These are phyloP conservation scores for Zosterops pallidus DNA, from an alignment of 2,113 vertebrate genomes.

Conservation along the genomic window DNA sequence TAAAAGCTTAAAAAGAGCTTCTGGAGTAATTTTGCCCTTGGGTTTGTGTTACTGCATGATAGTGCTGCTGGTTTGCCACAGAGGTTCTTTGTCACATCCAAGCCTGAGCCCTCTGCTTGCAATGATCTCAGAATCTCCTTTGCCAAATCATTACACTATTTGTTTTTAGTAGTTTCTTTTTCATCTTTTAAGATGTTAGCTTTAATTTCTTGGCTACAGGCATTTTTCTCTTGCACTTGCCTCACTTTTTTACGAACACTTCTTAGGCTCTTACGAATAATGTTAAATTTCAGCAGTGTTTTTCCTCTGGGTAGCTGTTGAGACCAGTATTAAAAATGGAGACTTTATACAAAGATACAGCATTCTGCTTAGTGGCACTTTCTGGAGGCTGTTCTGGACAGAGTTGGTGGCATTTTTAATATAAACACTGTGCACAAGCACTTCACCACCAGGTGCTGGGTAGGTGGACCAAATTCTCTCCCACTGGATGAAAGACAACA, in stretches of 20 bases:
- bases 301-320: neutral
- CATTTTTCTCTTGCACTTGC: conserved; percentile 16
- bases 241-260: neutral
- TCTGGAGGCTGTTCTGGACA: neutral
- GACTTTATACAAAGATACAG: neutral
- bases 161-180: conserved; percentile 40
- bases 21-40: neutral
- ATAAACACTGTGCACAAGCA: neutral
- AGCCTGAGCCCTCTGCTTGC: neutral
- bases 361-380: neutral
- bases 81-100: conserved; percentile 25
- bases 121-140: conserved; percentile 14
- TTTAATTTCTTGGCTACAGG: conserved; percentile 15
- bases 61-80: neutral
- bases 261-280: neutral
- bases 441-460: neutral
- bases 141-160: conserved; percentile 35
- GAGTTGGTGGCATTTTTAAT: neutral
- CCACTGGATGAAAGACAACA: neutral
- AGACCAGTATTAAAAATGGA: neutral
- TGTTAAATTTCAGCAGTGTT: neutral
- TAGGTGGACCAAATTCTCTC: neutral
- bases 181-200: conserved; percentile 49
- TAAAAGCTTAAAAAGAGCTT: neutral
- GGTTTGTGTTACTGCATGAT: neutral